phyloP scores from a whole-genome alignment of 2,888 invertebrate species.

The Cantharis flavilabris region DNA sequence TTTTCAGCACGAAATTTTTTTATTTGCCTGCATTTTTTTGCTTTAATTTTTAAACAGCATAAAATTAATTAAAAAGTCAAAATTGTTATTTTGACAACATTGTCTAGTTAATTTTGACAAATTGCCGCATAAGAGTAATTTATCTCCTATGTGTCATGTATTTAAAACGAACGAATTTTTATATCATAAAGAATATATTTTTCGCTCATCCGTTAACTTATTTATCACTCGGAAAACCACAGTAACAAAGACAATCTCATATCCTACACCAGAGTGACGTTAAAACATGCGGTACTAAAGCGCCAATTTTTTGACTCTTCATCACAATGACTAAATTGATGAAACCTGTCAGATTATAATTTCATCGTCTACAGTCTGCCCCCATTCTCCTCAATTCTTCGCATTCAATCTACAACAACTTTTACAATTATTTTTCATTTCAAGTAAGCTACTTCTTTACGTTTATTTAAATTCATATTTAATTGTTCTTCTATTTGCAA shows the following conservation, averaged over 20 bases:
- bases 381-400: background rate
- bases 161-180: background rate
- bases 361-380: background rate
- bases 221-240: background rate
- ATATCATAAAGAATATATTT: background rate
- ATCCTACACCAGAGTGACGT: background rate
- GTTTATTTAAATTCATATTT: too few relatives aligned
- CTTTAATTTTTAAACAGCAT: background rate
- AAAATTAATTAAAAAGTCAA: background rate
- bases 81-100: background rate
- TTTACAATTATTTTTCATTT: too few relatives aligned
- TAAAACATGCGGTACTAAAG: background rate
- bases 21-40: slow-evolving; percentile 1
- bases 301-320: background rate
- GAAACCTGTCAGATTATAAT: background rate
- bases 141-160: slow-evolving; percentile 1
- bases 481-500: too few relatives aligned
- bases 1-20: slow-evolving; percentile 6
- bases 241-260: background rate
- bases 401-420: too few relatives aligned
- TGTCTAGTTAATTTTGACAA: slow-evolving; percentile 1
- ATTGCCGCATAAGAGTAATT: slow-evolving; percentile 1
- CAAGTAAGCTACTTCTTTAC: too few relatives aligned
- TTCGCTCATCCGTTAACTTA: background rate
- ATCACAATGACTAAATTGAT: background rate